A percentile compares a stretch with the other conserved stretches of the same genome.
Conservation (phyloP, 2,888 invertebrate species). For the Eupsilia transversa region DNA sequence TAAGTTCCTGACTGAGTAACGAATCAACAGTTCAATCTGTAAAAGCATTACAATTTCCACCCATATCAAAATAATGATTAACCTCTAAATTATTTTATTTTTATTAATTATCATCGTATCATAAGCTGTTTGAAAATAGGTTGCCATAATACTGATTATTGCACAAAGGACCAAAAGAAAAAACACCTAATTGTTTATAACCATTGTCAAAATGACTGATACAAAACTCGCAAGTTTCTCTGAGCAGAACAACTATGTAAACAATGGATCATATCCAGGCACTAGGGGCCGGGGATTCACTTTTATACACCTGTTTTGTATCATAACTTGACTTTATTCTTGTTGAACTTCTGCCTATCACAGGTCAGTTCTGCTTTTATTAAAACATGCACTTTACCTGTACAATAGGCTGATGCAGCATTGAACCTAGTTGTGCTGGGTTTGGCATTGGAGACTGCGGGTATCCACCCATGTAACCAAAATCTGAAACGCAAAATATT, state of each 20-base stretch:
- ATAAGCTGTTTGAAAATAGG: background rate
- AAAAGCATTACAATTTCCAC: background rate
- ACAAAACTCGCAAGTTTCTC: background rate
- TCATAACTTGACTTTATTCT: background rate
- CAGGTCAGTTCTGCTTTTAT: background rate
- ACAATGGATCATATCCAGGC: background rate
- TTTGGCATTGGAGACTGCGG: conserved; percentile 78
- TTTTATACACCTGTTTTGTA: too few relatives aligned
- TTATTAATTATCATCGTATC: background rate
- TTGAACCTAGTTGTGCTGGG: conserved; percentile 83
- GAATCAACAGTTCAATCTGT: background rate
- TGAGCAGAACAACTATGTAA: too few relatives aligned
- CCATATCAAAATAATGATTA: background rate
- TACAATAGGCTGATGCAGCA: conserved; percentile 88
- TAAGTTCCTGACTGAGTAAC: background rate
- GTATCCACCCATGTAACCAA: conserved; percentile 78
- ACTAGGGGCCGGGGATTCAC: too few relatives aligned
- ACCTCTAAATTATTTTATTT: background rate
- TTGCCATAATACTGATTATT: background rate
- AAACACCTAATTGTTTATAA: background rate
- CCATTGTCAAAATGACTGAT: background rate
- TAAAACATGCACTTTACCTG: conserved; percentile 75
- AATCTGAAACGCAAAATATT: conserved; percentile 72
- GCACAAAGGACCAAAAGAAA: background rate
- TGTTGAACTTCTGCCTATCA: background rate